Conservation (phyloP, 2,113 vertebrate genomes). For the Chinchilla lanigera region DNA sequence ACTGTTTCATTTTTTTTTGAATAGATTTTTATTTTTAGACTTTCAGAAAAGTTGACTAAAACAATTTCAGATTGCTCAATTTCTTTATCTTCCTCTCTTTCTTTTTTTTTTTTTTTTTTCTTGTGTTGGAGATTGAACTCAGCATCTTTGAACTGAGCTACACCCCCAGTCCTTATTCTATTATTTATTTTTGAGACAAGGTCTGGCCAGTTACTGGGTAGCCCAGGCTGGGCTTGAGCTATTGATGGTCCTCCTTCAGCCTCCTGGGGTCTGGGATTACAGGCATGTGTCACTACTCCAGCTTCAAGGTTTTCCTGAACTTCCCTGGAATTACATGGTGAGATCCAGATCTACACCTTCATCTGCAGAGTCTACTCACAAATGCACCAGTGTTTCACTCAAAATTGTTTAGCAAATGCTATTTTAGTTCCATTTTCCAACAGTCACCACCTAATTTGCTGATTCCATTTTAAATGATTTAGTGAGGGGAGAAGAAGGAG, state of each 20-base stretch:
- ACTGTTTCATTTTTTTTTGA: neutral
- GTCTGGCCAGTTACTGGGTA: neutral
- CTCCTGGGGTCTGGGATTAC: too few relatives aligned
- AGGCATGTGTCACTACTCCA: too few relatives aligned
- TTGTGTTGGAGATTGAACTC: neutral
- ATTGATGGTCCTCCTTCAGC: neutral
- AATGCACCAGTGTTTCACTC: neutral
- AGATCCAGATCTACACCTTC: neutral
- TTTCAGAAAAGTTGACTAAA: neutral
- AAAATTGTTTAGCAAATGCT: neutral
- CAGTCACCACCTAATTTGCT: neutral
- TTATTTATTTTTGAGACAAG: neutral
- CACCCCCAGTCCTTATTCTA: neutral
- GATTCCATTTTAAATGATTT: neutral
- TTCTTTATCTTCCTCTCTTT: too few relatives aligned
- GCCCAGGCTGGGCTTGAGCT: neutral
- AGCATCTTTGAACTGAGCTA: neutral
- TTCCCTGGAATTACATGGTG: neutral
- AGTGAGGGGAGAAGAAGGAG: neutral
- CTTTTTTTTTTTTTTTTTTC: too few relatives aligned
- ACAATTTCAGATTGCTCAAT: neutral
- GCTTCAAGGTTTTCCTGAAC: neutral
- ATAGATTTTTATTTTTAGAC: neutral
- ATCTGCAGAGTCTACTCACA: neutral
- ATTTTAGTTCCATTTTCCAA: neutral